Evolutionary conservation across 2,113 vertebrate genomes (phyloP), one percentile per base, ranked within the genome.

Genomic region (Spheniscus mendiculus): DNA sequence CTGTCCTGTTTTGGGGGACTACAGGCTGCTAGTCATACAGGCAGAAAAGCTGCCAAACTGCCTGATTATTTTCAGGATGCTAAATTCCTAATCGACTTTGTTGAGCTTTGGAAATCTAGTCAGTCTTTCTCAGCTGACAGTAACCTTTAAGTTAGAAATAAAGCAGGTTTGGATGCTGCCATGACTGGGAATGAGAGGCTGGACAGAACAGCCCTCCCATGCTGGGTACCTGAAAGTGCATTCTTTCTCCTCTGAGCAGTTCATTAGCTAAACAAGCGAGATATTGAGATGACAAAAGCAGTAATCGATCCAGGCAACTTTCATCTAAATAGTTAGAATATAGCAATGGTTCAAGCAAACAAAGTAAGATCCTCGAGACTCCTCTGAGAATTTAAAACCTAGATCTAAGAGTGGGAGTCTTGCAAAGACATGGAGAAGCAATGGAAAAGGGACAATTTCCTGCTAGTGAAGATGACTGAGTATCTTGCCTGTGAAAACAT

Each of bases 211-310:
- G 42, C 19, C 6, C 10, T 85, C 21, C 12, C 23, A 56, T 32
- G 9, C 5, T 3, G 1, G 7, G 20, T n/a, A 82, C 8, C 11
- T 52, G 42, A 58, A 67, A 45, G 10, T 3, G 8, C 0, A 0
- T 5, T 49, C 21, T 27, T 79, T 59, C 36, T 83, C 9, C 34
- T 85, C 23, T 1, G 2, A 69, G 13, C 4, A 59, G 12, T 44
- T 85, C 8, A 38, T 42, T 53, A 79, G 10, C 13, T 79, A n/a
- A 86, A 58, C 16, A 71, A 71, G n/a, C 34, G 53, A 92, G 34
- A 40, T 49, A 61, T 0, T 47, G 22, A 58, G 25, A 58, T 1
- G 6, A 70, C 36, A 87, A 92, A 86, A 81, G 18, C 29, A 93
- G 29, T 42, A 45, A 66, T 70, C 15, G 81, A 52, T 38, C 10